Percentiles rank a stretch among this genome's conserved stretches.
Conservation (phyloP, 1,140 invertebrate species). For the Eufriesea mexicana region DNA sequence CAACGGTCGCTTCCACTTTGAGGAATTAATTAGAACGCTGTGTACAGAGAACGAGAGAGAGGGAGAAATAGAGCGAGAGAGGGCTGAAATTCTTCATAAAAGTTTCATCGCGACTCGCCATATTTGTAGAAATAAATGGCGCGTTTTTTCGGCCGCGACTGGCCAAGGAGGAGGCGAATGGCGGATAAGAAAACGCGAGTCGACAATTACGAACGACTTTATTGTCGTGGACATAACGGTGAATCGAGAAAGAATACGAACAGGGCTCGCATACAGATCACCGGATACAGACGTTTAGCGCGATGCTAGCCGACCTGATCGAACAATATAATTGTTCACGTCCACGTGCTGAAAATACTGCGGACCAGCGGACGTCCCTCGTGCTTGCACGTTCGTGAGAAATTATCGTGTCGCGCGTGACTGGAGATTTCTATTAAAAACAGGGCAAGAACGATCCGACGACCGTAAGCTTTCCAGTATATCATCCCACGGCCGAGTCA, state of each 20-base stretch:
- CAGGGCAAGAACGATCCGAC: slow-evolving; percentile 23
- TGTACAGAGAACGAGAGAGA: no score
- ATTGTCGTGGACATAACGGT: slow-evolving; percentile 41
- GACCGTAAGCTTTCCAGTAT: slow-evolving; percentile 19
- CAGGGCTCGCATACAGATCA: slow-evolving; percentile 32
- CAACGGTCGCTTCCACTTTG: not conserved
- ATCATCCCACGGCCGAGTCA: slow-evolving; percentile 17
- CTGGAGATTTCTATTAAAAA: slow-evolving; percentile 43
- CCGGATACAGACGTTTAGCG: slow-evolving; percentile 13
- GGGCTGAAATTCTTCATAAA: slow-evolving; percentile 20
- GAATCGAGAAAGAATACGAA: slow-evolving; percentile 24
- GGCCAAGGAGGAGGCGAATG: not conserved
- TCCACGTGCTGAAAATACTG: slow-evolving; percentile 46
- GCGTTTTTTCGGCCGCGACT: not conserved
- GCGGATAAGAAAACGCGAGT: slow-evolving; percentile 5
- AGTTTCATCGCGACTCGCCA: not conserved
- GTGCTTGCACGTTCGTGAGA: slow-evolving; percentile 50
- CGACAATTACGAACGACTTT: slow-evolving; percentile 47
- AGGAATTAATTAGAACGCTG: slow-evolving; percentile 9
- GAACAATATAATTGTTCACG: slow-evolving; percentile 51
- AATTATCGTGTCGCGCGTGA: slow-evolving; percentile 48
- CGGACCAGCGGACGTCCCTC: slow-evolving; percentile 2
- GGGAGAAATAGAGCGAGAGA: no score
- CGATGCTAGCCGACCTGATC: slow-evolving; percentile 25
- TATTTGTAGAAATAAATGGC: slow-evolving; percentile 27